Evolutionary conservation across 2,797 vertebrate genomes (phyloP).

Genomic region (Catamblyrhynchus diadema): DNA sequence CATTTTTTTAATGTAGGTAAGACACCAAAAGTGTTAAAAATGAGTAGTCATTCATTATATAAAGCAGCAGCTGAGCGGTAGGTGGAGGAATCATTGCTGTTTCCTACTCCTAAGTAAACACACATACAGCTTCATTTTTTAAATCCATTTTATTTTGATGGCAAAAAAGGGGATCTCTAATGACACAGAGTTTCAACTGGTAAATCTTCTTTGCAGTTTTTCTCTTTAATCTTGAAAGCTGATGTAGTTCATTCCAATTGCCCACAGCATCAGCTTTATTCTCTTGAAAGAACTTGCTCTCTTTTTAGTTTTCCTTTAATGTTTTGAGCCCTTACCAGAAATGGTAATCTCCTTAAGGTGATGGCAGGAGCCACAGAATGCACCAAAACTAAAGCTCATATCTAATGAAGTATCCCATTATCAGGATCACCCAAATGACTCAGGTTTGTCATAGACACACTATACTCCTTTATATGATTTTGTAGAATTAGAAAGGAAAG

Average conservation of each 20-base stretch:
- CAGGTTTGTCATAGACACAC: neutral
- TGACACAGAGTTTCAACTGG: neutral
- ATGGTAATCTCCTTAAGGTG: slow-evolving; percentile 10
- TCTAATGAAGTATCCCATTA: neutral
- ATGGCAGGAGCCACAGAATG: slow-evolving; percentile 2
- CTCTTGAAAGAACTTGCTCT: slow-evolving; percentile 41
- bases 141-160: slow-evolving; percentile 31
- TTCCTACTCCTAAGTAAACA: slow-evolving; percentile 34
- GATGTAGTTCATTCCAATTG: slow-evolving; percentile 11
- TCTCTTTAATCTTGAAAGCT: slow-evolving; percentile 25
- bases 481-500: neutral
- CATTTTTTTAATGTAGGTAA: neutral
- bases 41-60: slow-evolving; percentile 57
- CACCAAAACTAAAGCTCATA: neutral
- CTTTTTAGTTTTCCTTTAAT: slow-evolving; percentile 19
- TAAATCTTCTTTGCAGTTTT: slow-evolving; percentile 8
- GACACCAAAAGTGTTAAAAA: slow-evolving; percentile 31
- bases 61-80: slow-evolving; percentile 64
- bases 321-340: slow-evolving; percentile 37
- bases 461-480: neutral
- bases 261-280: slow-evolving; percentile 31
- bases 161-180: slow-evolving; percentile 4
- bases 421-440: neutral
- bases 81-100: slow-evolving; percentile 53
- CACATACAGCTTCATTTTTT: neutral